These are phyloP conservation scores for Phortica okadai DNA, from an alignment of 2,888 invertebrate genomes.

Conservation along the genomic window DNA sequence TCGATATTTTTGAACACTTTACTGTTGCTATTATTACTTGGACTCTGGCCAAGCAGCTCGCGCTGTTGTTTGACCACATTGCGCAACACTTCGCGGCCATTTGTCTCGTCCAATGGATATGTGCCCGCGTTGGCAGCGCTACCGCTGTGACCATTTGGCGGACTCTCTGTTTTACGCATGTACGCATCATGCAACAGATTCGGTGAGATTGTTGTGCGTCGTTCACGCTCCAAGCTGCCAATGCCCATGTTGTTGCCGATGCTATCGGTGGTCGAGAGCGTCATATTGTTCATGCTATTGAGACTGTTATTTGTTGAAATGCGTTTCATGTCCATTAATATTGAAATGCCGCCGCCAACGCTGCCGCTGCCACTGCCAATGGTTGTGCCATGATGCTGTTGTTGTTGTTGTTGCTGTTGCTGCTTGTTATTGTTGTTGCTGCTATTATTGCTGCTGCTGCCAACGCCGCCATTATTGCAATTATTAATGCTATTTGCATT, in stretches of 20 bases:
- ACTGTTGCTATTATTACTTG: slow-evolving; percentile 71
- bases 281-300: slow-evolving; percentile 69
- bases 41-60: slow-evolving; percentile 72
- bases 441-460: slow-evolving; percentile 44
- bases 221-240: slow-evolving; percentile 31
- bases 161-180: slow-evolving; percentile 62
- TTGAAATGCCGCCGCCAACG: slow-evolving; percentile 72
- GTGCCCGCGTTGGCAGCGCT: background rate
- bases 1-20: slow-evolving; percentile 77
- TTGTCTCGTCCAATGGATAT: background rate
- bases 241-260: slow-evolving; percentile 44
- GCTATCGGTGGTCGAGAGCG: slow-evolving; percentile 60
- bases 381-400: slow-evolving; percentile 48
- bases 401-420: slow-evolving; percentile 22
- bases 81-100: background rate
- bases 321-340: slow-evolving; percentile 75
- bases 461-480: slow-evolving; percentile 45
- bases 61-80: slow-evolving; percentile 44
- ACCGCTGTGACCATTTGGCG: slow-evolving; percentile 61
- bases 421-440: slow-evolving; percentile 17
- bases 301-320: slow-evolving; percentile 72
- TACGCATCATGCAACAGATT: slow-evolving; percentile 52
- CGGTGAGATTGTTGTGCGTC: slow-evolving; percentile 46
- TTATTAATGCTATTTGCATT: slow-evolving; percentile 36
- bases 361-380: slow-evolving; percentile 52